Percentiles rank a stretch among this genome's conserved stretches.
Evolutionary conservation across 2,113 vertebrate species (phyloP).

Genomic region (Pteronura brasiliensis): DNA sequence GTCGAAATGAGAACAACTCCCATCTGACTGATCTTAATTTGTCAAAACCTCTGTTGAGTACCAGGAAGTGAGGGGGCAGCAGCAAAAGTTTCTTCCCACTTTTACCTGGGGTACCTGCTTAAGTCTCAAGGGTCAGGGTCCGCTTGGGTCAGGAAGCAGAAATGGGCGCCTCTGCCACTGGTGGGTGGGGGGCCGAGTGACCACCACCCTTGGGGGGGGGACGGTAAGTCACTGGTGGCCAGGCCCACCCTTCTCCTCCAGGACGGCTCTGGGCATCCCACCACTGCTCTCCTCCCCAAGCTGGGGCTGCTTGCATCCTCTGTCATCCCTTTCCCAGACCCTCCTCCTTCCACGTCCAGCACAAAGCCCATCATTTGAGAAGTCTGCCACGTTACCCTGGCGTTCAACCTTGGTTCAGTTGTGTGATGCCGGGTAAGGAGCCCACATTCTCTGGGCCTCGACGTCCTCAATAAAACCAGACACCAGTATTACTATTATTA

Average conservation of each 20-base stretch:
- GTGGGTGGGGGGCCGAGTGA: rapidly evolving
- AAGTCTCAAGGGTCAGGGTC: background rate
- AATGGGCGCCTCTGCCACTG: background rate
- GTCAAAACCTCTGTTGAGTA: background rate
- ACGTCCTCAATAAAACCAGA: background rate
- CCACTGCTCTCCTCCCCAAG: background rate
- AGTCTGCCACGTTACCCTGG: background rate
- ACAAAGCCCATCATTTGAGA: background rate
- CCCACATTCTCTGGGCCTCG: background rate
- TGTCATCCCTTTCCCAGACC: background rate
- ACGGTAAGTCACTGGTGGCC: rapidly evolving
- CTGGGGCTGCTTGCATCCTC: background rate
- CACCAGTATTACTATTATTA: background rate
- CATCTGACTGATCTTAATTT: background rate
- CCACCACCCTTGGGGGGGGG: rapidly evolving
- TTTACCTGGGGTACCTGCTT: background rate
- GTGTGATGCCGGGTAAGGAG: background rate
- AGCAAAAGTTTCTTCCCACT: background rate
- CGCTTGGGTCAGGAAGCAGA: background rate
- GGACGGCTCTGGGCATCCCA: background rate
- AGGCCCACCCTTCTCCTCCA: background rate
- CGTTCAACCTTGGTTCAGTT: background rate
- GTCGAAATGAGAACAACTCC: background rate
- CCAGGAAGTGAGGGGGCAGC: background rate
- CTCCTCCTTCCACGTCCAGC: background rate